Evolutionary conservation across 2,888 invertebrate genomes (phyloP), one percentile per base, ranked within the genome.

Genomic region (Atrina japonica): DNA sequence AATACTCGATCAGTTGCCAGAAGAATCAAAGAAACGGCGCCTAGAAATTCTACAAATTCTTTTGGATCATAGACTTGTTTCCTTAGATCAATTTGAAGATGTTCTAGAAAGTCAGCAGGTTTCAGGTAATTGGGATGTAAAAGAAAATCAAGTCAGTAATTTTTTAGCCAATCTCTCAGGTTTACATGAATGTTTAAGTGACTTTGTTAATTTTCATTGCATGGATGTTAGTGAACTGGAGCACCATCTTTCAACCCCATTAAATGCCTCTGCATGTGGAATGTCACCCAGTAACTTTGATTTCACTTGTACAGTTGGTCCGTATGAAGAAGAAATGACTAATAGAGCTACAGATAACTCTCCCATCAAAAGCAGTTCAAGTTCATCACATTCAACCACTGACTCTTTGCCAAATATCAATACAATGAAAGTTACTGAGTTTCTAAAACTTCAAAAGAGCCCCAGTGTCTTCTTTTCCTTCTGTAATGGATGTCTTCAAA

Each of bases 171-270:
- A 11, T 7, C 35, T 35, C 35, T 35, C 35, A 35, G 50, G 50
- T 2, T 49, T 43, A 7, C 49, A 61, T 50, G 47, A 29, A 23
- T 61, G 61, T 35, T 61, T 61, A 30, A 6, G 7, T 35, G 61
- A 61, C 14, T 61, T n/a, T 50, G 9, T 61, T 2, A 61, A 49
- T 21, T 50, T 35, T 40, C 21, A 40, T 21, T 61, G 61, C 25
- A 7, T 23, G 5, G 40, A 49, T 18, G 50, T 50, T 11, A 49
- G 29, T 40, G 50, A 61, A 49, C 45, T 61, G 14, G 61, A 61
- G 23, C 49, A 50, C 21, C 50, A 61, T 16, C 23, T 61, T 5
- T 50, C 61, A 1, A 35, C 29, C 1, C 29, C 35, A 49, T 49
- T 45, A 27, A 59, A 45, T 27, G 7, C 45, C 2, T 45, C n/a